These are phyloP conservation scores for Wiebesia pumilae DNA, from an alignment of 1,140 invertebrate species.

Conservation along the genomic window DNA sequence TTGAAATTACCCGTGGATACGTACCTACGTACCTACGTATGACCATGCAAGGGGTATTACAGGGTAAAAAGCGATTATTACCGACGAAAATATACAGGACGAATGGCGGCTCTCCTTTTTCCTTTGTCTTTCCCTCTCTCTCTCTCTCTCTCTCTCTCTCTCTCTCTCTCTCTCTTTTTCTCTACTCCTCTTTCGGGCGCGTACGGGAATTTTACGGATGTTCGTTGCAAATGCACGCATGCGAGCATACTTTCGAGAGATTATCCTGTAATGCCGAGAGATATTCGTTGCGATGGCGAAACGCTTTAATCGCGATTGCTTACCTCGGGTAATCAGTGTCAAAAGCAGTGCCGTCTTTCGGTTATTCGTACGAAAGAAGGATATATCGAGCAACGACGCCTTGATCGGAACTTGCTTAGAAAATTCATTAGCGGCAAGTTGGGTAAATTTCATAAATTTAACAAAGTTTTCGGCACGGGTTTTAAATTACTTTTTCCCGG, in stretches of 20 bases:
- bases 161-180: background rate
- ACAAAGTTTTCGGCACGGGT: too few relatives aligned
- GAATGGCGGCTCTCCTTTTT: background rate
- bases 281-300: background rate
- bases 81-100: conserved; percentile 39
- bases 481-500: too few relatives aligned
- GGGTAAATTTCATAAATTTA: too few relatives aligned
- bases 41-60: background rate
- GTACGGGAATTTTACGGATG: conserved; percentile 29
- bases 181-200: background rate
- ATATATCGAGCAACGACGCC: background rate
- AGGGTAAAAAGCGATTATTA: conserved; percentile 37
- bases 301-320: background rate
- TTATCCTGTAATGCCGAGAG: background rate
- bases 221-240: background rate
- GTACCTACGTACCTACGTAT: background rate
- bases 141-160: background rate
- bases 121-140: background rate
- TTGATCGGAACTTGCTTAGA: too few relatives aligned
- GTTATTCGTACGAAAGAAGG: background rate
- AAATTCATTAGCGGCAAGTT: too few relatives aligned
- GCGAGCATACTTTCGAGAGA: background rate
- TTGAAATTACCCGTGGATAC: conserved; percentile 34
- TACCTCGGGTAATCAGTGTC: background rate
- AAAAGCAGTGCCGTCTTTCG: background rate